Evolutionary conservation across 37 sponge, comb jelly and placozoan species (phyloP), one percentile per base, ranked within the genome.

Genomic region (Mnemiopsis leidyi): DNA sequence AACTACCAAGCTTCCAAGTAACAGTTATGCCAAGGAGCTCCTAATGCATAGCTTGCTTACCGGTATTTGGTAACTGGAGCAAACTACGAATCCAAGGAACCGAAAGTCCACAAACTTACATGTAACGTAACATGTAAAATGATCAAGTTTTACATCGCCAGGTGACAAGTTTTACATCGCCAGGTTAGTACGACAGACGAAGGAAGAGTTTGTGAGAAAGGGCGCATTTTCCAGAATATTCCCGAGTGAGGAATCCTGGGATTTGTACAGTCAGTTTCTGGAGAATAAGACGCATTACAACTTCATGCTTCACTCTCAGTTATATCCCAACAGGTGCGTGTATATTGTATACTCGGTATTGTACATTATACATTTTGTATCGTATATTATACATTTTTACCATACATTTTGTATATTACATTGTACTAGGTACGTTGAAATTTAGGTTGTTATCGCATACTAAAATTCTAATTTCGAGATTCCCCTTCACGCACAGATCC

Each of bases 211-310:
- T 76, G 93, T 32, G 9, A 94, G 96, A 34, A 93, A 94, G 69
- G 95, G 96, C 9, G 92, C 92, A 0, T 96, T 95, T 92, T 93
- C 93, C 23, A 92, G 96, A 36, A 94, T 96, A 71, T 95, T 96
- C 73, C 96, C 96, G 18, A 38, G 94, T 3, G 93, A 94, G 36
- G 94, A 95, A 68, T 92, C 94, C 32, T 96, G 95, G 95, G 95
- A 95, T 16, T 69, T 94, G 0, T 96, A 96, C 75, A 82, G 94
- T 94, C 95, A 69, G 30, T 93, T 95, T 69, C 32, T 94, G 68
- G 93, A 83, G 26, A 83, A 93, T 39, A 83, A 79, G 83, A 93
- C 69, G 68, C 76, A 82, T 32, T 61, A 92, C 29, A 95, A 96
- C 93, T 93, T 76, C 76, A 93, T 82, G 40, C 92, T 96, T 0